Conservation (phyloP, 2,113 vertebrate species). For the Halcyon malimbica region DNA sequence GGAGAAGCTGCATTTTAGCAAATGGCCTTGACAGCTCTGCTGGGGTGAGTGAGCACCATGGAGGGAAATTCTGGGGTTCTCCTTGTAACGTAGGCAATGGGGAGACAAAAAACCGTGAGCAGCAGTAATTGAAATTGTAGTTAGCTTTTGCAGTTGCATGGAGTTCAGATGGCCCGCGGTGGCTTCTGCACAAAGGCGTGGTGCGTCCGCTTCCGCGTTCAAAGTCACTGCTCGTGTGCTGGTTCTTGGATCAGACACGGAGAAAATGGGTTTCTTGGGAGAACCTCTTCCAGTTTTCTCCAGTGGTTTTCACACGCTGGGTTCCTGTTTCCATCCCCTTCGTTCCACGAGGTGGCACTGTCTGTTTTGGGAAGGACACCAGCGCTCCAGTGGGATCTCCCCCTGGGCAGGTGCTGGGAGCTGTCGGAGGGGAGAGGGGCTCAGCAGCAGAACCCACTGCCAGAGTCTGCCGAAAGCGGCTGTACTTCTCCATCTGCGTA, state of each 20-base stretch:
- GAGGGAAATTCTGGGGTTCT: not conserved
- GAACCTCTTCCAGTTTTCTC: not conserved
- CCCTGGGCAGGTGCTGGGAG: not conserved
- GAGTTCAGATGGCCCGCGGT: fast-evolving
- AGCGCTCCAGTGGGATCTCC: not conserved
- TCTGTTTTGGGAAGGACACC: not conserved
- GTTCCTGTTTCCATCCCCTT: not conserved
- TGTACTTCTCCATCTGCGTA: not conserved
- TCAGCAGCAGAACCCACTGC: fast-evolving
- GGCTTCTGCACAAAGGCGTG: not conserved
- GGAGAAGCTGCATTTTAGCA: not conserved
- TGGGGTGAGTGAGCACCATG: fast-evolving
- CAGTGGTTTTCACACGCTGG: not conserved
- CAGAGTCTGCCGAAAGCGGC: not conserved
- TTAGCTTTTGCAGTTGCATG: too few species aligned
- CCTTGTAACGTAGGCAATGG: not conserved
- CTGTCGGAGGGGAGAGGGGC: not conserved
- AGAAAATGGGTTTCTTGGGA: not conserved
- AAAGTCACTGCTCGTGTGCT: fast-evolving
- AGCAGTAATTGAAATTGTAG: not conserved
- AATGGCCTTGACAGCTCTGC: not conserved
- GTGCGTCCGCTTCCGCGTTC: fast-evolving
- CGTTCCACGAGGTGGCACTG: not conserved
- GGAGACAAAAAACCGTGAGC: not conserved
- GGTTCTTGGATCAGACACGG: not conserved